Conservation (phyloP, 2,797 vertebrate species). For the Cetoscarus ocellatus region DNA sequence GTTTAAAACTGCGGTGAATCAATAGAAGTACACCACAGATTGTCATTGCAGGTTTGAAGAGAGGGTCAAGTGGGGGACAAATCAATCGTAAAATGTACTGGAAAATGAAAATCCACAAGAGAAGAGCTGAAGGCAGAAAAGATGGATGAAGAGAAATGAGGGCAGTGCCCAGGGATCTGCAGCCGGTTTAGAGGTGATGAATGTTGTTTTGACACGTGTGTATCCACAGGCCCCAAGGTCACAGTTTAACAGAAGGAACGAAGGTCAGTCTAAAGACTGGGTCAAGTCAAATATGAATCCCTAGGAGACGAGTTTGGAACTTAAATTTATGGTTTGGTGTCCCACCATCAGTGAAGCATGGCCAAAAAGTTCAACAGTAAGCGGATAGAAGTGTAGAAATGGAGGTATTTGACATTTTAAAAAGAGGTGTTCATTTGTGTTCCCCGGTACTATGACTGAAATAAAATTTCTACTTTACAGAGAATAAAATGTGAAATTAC, state of each 20-base stretch:
- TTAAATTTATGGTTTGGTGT: conserved; percentile 18
- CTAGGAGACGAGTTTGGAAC: conserved; percentile 49
- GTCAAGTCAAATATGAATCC: conserved; percentile 70
- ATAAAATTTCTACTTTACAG: too few species aligned
- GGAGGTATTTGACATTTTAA: too few species aligned
- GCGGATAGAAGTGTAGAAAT: not conserved
- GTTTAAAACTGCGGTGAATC: too few species aligned
- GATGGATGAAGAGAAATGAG: conserved; percentile 44
- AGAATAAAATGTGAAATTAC: too few species aligned
- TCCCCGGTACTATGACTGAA: too few species aligned
- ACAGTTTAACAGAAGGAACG: conserved; percentile 56
- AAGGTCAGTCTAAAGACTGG: conserved; percentile 58
- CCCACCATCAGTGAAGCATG: conserved; percentile 13
- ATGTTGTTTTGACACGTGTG: conserved; percentile 78
- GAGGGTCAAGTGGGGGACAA: too few species aligned
- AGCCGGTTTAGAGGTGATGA: conserved; percentile 60
- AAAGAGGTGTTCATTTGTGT: too few species aligned
- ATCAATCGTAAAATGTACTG: too few species aligned
- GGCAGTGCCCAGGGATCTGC: conserved; percentile 38
- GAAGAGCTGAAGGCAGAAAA: conserved; percentile 11
- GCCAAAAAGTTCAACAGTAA: not conserved
- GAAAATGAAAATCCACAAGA: conserved; percentile 7
- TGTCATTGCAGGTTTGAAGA: too few species aligned
- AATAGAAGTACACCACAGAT: too few species aligned
- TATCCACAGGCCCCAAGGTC: conserved; percentile 63